Evolutionary conservation across 2,113 vertebrate genomes (phyloP), one percentile per base, ranked within the genome.

Genomic region (Lonchura striata): DNA sequence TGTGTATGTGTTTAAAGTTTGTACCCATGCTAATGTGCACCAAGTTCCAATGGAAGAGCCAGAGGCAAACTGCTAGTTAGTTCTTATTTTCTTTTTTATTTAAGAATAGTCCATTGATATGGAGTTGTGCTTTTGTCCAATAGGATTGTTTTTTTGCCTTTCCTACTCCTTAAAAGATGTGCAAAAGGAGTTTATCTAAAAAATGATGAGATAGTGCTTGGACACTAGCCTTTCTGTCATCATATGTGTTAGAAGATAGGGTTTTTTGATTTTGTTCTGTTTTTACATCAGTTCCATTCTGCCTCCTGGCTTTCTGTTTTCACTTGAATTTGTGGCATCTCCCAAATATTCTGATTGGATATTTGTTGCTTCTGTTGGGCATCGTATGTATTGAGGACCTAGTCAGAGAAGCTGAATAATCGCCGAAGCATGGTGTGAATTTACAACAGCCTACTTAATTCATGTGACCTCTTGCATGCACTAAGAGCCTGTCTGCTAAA

Each of bases 401-500:
- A 76, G 57, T 53, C 9, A 42, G 66, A 37, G 70, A 76, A 72
- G 57, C 24, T 95, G 46, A 90, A 60, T 74, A 87, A 83, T 90
- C 39, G 19, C 66, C 64, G 31, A 96, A 83, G 33, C 91, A 92
- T 84, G 83, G 56, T 76, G 69, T 89, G 69, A 86, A 86, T 92
- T 94, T 94, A 91, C 37, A 74, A 54, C 47, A 94, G 27, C 72
- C 39, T 64, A 41, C 37, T 74, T 92, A 86, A 94, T 93, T 83
- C 90, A 90, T 54, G 75, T 90, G 92, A 90, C 85, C 66, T 88
- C 78, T 79, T 88, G 18, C 70, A 41, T 41, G 56, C 68, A 50
- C 68, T 68, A 65, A 88, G 70, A 89, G 20, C 41, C 77, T 72
- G 75, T 72, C 85, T 92, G 61, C 83, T 94, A 64, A 94, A 81